Evolutionary conservation across 2,113 vertebrate species (phyloP), one percentile per base, ranked within the genome.

Genomic region (Nothobranchius furzeri): DNA sequence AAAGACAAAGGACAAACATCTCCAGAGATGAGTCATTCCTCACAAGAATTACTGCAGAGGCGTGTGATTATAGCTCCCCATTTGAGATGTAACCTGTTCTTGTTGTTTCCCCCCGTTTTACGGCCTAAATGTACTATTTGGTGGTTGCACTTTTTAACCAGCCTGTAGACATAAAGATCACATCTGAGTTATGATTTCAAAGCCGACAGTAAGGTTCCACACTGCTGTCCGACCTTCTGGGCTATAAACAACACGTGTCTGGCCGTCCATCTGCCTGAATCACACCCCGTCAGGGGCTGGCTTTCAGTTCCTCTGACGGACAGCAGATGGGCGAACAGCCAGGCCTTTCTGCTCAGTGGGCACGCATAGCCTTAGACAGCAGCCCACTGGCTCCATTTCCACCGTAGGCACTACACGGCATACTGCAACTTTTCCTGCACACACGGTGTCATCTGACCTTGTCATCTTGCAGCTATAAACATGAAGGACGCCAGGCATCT

Each of bases 241-340:
- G 75, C 82, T 74, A 82, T 78, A 85, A 84, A 85, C 84, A 84
- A 81, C 85, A 83, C 78, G 59, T 77, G 82, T 85, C 82, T 69
- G 76, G 56, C 75, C 72, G 74, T 88, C 87, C 82, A 85, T 90
- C 88, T 87, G 78, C 83, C 84, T 79, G 78, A 88, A 90, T 90
- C 86, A 89, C 85, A 87, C 63, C 81, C 83, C 88, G 86, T 84
- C 83, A 84, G 80, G 17, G 75, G 67, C 60, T 70, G 20, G 61
- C 68, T 75, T 78, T 77, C 78, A 40, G 67, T 68, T 76, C 49
- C 0, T 20, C 15, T 90, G 90, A 90, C 76, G 80, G 87, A 89
- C 83, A 87, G 81, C 68, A 66, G 73, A 75, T 52, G 74, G 83
- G 84, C 60, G 10, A 52, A 63, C 60, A 68, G 81, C 81, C 81